These are phyloP conservation scores for Anomalospiza imberbis DNA, from an alignment of 2,797 vertebrate genomes.

Conservation along the genomic window DNA sequence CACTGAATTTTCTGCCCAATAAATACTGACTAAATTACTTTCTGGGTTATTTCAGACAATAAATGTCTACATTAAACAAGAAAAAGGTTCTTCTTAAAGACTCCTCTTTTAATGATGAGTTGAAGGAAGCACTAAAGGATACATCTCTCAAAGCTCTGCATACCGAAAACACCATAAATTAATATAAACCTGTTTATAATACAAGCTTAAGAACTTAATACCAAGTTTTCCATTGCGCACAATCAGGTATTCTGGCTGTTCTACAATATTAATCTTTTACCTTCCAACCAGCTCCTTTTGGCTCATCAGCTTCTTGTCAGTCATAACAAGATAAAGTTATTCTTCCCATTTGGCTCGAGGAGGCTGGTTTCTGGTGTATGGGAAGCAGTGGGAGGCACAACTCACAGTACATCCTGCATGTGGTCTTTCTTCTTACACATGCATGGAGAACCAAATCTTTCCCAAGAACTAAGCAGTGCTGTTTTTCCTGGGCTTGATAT, in stretches of 20 bases:
- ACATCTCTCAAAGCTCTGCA: background rate
- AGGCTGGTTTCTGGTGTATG: background rate
- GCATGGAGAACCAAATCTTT: background rate
- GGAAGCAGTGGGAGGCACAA: background rate
- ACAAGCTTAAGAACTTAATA: background rate
- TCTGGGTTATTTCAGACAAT: conserved; percentile 2
- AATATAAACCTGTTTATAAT: background rate
- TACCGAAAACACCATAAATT: background rate
- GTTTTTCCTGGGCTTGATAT: background rate
- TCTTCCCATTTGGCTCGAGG: background rate
- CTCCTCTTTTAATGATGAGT: background rate
- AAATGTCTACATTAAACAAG: background rate
- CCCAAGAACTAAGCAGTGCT: background rate
- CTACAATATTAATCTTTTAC: background rate
- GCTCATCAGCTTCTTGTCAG: background rate
- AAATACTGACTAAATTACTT: background rate
- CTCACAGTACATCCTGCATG: background rate
- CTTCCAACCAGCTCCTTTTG: background rate
- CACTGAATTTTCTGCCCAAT: background rate
- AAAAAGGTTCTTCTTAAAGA: background rate
- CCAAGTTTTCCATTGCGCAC: background rate
- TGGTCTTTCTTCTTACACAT: background rate
- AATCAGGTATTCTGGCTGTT: background rate
- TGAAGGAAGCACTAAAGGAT: background rate
- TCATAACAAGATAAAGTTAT: background rate